Evolutionary conservation across 2,113 vertebrate species (phyloP).

Genomic region (Ploceus nigricollis): DNA sequence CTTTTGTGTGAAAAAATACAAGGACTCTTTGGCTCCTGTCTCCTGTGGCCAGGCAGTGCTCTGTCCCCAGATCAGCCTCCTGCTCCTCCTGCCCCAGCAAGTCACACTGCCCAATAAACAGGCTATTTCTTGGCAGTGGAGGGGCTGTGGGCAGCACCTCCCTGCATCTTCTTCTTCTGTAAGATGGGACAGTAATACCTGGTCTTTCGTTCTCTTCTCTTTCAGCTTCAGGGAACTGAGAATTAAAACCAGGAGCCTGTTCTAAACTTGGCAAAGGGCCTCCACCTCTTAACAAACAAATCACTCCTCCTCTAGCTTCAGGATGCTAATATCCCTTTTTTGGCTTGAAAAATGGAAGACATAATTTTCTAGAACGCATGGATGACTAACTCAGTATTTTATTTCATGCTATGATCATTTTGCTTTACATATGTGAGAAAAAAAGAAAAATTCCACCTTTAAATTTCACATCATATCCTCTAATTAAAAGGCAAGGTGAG

Average conservation of each 20-base stretch:
- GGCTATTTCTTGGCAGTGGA: background rate
- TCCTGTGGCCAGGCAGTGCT: background rate
- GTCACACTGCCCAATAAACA: background rate
- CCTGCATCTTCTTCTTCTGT: background rate
- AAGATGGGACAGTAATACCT: accelerated
- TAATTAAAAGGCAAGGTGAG: background rate
- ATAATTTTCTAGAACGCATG: background rate
- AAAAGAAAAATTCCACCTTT: background rate
- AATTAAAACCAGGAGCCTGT: background rate
- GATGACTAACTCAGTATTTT: background rate
- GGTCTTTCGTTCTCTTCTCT: background rate
- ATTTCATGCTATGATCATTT: background rate
- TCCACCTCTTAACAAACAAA: background rate
- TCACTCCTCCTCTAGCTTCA: background rate
- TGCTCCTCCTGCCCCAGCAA: background rate
- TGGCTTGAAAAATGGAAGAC: background rate
- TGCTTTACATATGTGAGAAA: background rate
- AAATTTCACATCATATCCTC: background rate
- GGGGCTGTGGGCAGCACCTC: background rate
- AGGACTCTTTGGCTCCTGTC: background rate
- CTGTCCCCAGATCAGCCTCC: background rate
- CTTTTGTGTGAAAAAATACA: background rate
- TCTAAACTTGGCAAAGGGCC: background rate
- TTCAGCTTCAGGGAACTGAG: background rate
- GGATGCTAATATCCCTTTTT: background rate